These are phyloP conservation scores for Gadus chalcogrammus DNA, from an alignment of 2,113 vertebrate genomes.

Conservation along the genomic window DNA sequence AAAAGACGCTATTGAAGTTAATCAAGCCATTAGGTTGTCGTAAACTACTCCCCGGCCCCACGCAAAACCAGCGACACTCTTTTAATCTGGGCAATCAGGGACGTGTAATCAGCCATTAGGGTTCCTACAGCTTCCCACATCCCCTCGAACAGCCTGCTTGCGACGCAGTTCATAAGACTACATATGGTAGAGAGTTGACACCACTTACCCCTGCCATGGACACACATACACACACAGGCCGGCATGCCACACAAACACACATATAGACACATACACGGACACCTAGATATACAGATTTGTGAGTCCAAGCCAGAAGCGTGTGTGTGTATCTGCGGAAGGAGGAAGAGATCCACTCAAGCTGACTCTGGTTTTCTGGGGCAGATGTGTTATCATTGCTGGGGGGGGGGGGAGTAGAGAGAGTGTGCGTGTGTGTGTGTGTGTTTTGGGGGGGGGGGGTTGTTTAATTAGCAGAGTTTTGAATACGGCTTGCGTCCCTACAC, in stretches of 20 bases:
- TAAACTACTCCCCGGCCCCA: slow-evolving; percentile 40
- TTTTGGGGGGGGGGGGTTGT: slow-evolving; percentile 39
- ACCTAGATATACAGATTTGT: no score
- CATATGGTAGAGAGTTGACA: no score
- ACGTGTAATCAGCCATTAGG: slow-evolving; percentile 68
- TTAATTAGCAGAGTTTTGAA: slow-evolving; percentile 74
- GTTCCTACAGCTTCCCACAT: slow-evolving; percentile 48
- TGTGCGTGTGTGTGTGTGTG: no score
- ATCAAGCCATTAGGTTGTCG: slow-evolving; percentile 43
- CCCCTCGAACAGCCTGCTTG: slow-evolving; percentile 53
- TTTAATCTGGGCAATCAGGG: slow-evolving; percentile 46
- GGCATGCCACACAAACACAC: slow-evolving; percentile 29
- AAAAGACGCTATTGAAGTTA: slow-evolving; percentile 39
- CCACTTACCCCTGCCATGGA: slow-evolving; percentile 37
- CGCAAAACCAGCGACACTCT: slow-evolving; percentile 52
- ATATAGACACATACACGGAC: background rate
- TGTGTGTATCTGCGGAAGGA: slow-evolving; percentile 39
- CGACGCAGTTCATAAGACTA: background rate
- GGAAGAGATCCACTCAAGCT: slow-evolving; percentile 55
- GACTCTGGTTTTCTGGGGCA: slow-evolving; percentile 56
- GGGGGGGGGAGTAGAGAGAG: no score
- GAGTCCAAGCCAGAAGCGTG: no score
- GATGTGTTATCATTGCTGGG: slow-evolving; percentile 42
- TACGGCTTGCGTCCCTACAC: slow-evolving; percentile 61
- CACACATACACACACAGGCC: slow-evolving; percentile 27